Base-by-base conservation (phyloP, 1,140 invertebrate species). In the Neodiprion pinetum region DNA sequence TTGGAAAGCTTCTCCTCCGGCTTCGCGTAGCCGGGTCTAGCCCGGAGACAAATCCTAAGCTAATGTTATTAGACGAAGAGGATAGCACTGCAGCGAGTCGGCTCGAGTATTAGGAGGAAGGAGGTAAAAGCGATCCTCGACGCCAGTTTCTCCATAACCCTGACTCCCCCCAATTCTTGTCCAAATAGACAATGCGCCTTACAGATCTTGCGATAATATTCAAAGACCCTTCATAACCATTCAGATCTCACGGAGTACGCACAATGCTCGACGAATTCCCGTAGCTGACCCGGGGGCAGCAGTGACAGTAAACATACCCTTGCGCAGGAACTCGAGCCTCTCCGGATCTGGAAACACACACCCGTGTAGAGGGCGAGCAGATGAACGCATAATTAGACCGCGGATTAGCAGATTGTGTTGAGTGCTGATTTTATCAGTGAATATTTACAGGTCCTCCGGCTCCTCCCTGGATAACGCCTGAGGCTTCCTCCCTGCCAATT, bases 331-430 rank as follows among this genome's bases (percentile, higher is more conserved):
- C 76, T 74, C 28, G 40, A 48, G 78, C 73, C 74, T 48, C 69
- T 61, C 53, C n/a, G 53, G 53, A 61, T 61, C n/a, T 17, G 53
- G 53, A 9, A 40, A 61, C n/a, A 40, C 17, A 21, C 17, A 21
- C 17, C 28, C 28, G 28, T 8, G 53, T 3, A 12, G n/a, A 61
- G 53, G 53, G 53, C 74, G 66, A 61, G 66, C 70, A 67, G 73
- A 76, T 73, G 76, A 77, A 79, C 7, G 53, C 53, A 4, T 61
- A 61, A 61, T 61, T 61, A 61, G 72, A 48, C 67, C 48, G 21
- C 72, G 72, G 75, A 80, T 80, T 80, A 80, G 61, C 75, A 76
- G 78, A 80, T 80, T 77, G 72, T 75, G 77, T 74, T 73, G 75
- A 80, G 78, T 76, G 78, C 68, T 67, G 78, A 80, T 80, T 74